phyloP scores from a whole-genome alignment of 2,113 vertebrate genomes.

The Mormyrus lacerda region DNA sequence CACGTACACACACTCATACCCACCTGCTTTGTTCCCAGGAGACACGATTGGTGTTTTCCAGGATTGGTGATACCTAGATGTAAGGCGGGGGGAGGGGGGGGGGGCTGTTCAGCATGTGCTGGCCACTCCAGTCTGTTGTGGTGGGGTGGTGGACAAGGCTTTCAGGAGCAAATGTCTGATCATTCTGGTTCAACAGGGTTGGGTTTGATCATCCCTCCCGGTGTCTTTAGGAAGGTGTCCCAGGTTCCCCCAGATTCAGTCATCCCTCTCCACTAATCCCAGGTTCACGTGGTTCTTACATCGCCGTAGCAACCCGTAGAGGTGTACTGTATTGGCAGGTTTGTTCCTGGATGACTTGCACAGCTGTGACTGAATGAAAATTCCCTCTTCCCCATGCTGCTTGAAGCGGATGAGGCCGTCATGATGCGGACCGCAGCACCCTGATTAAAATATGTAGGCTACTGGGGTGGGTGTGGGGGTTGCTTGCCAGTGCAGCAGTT shows the following conservation, averaged over 20 bases:
- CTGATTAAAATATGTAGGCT: background rate
- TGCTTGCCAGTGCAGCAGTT: background rate
- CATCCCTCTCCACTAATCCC: slow-evolving; percentile 24
- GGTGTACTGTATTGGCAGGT: background rate
- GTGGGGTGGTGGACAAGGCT: background rate
- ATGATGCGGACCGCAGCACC: background rate
- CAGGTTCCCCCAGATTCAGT: background rate
- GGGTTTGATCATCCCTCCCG: background rate
- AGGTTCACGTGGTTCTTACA: background rate
- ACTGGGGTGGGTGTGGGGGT: background rate
- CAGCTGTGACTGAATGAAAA: background rate
- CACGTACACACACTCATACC: background rate
- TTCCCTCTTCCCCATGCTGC: background rate
- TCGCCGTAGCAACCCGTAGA: background rate
- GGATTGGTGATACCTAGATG: background rate
- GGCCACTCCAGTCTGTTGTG: background rate
- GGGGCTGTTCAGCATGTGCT: background rate
- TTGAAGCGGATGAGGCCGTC: background rate
- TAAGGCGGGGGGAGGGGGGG: background rate
- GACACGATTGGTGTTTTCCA: background rate
- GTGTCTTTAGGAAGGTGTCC: background rate
- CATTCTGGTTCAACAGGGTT: background rate
- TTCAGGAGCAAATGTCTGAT: background rate
- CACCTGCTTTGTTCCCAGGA: slow-evolving; percentile 2
- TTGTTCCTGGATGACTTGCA: slow-evolving; percentile 24